These are phyloP conservation scores for Amphilophus citrinellus DNA, from an alignment of 2,113 vertebrate species.

Conservation along the genomic window DNA sequence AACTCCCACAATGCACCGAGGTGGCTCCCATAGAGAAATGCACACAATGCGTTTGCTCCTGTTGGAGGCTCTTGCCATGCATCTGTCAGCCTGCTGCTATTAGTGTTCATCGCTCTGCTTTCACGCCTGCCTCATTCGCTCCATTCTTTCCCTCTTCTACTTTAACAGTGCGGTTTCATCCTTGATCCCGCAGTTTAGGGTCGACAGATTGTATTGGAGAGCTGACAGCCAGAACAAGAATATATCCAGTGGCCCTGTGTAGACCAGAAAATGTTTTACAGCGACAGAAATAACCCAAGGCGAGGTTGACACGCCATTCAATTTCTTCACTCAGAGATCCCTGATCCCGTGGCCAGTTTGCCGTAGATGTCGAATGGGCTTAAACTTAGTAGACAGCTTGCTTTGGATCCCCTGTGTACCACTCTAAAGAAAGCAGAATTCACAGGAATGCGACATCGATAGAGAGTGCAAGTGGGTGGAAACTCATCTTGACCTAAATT, in stretches of 20 bases:
- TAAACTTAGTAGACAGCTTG: slow-evolving; percentile 32
- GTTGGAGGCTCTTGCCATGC: slow-evolving; percentile 40
- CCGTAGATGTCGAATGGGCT: slow-evolving; percentile 14
- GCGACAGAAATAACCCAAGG: slow-evolving; percentile 40
- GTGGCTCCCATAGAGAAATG: slow-evolving; percentile 62
- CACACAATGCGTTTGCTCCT: slow-evolving; percentile 48
- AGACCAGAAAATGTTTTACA: slow-evolving; percentile 39
- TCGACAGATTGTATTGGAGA: slow-evolving; percentile 37
- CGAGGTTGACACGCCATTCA: slow-evolving; percentile 37
- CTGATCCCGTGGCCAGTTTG: slow-evolving; percentile 45
- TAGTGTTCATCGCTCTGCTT: slow-evolving; percentile 18
- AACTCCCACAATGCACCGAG: slow-evolving; percentile 73
- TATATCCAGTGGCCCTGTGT: slow-evolving; percentile 25
- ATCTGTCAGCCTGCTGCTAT: slow-evolving; percentile 57
- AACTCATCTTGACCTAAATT: slow-evolving; percentile 58
- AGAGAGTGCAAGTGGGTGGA: slow-evolving; percentile 29
- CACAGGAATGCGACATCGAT: slow-evolving; percentile 34
- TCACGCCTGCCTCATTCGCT: slow-evolving; percentile 16
- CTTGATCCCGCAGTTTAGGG: slow-evolving; percentile 47
- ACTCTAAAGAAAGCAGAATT: slow-evolving; percentile 27
- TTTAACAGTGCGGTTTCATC: slow-evolving; percentile 38
- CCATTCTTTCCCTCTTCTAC: neutral
- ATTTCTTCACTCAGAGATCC: slow-evolving; percentile 43
- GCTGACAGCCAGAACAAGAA: slow-evolving; percentile 46
- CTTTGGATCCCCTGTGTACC: slow-evolving; percentile 2